These are phyloP conservation scores for Mola mola DNA, from an alignment of 2,113 vertebrate genomes.

Conservation along the genomic window DNA sequence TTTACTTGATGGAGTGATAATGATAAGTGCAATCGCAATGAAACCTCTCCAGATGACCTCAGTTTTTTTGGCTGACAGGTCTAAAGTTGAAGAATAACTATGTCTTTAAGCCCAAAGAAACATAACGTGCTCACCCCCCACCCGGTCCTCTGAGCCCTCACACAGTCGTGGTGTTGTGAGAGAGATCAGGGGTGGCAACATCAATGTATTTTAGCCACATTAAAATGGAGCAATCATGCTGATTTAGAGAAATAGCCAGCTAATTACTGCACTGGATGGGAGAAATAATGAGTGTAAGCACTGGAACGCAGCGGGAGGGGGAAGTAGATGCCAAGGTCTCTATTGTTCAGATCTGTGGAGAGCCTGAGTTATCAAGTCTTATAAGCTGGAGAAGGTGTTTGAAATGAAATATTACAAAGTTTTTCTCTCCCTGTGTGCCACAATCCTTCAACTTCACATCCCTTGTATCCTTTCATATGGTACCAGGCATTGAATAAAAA, in stretches of 20 bases:
- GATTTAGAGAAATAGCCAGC: slow-evolving; percentile 40
- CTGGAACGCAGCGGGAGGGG: slow-evolving; percentile 38
- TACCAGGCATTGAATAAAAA: neutral
- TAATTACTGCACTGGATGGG: slow-evolving; percentile 32
- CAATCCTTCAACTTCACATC: slow-evolving; percentile 1
- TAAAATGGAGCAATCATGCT: slow-evolving; percentile 23
- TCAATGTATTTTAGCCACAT: slow-evolving; percentile 47
- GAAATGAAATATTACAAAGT: slow-evolving; percentile 4
- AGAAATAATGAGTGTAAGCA: slow-evolving; percentile 56
- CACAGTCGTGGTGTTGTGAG: neutral
- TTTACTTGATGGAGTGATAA: slow-evolving; percentile 37
- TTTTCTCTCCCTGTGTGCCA: neutral
- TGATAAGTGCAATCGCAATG: slow-evolving; percentile 50
- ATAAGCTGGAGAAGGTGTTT: slow-evolving; percentile 31
- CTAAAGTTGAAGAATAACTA: slow-evolving; percentile 15
- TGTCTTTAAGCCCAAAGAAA: slow-evolving; percentile 9
- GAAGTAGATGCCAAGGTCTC: slow-evolving; percentile 22
- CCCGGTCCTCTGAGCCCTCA: neutral
- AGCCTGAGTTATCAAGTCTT: slow-evolving; percentile 25
- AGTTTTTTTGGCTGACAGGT: neutral
- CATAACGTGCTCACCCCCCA: neutral
- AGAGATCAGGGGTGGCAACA: slow-evolving; percentile 27
- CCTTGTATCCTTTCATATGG: neutral
- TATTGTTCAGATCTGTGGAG: slow-evolving; percentile 38
- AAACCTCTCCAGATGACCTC: slow-evolving; percentile 1